Base-by-base conservation (phyloP, 2,888 invertebrate genomes). In the Eupithecia pulchellata region DNA sequence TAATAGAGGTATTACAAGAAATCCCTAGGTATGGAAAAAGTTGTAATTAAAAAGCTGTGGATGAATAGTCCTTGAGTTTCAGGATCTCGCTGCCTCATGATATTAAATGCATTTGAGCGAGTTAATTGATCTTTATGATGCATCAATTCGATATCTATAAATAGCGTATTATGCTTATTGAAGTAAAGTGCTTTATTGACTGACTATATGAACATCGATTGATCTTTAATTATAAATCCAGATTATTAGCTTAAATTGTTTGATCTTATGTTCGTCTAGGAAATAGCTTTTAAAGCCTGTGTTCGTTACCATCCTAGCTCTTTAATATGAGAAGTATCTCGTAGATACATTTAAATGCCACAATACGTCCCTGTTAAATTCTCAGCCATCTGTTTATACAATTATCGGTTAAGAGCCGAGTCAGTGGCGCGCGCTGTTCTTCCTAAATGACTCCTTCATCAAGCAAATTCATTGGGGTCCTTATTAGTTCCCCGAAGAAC, bases 361-460 rank as follows among this genome's bases (percentile, higher is more conserved):
- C 52, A 86, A 73, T 91, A 20, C 91, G 83, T 70, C 80, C 84
- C 93, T 88, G 90, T 72, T 36, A 71, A 75, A 82, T 85, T 81
- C 81, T 84, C 83, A 89, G 89, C 89, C 93, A 94, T 94, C 93
- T 94, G 93, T 93, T 94, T 92, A 93, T 93, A 92, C 91, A 94
- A 93, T 94, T 93, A 93, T 93, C 92, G 88, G 90, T 85, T 91
- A 90, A 90, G 90, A 91, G 84, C 84, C 69, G 89, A 86, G 88
- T 86, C 88, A 86, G 92, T 90, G 91, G 91, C 92, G 90, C 90
- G 89, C 92, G 91, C 92, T 93, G 93, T 93, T 91, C 91, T 88
- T 91, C 90, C 91, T 93, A 93, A 93, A 94, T 93, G 93, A 92
- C 78, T 92, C 93, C 91, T 93, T 92, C 91, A 91, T 91, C 86